These are phyloP conservation scores for Patella depressa DNA, from an alignment of 2,888 invertebrate species.

Conservation along the genomic window DNA sequence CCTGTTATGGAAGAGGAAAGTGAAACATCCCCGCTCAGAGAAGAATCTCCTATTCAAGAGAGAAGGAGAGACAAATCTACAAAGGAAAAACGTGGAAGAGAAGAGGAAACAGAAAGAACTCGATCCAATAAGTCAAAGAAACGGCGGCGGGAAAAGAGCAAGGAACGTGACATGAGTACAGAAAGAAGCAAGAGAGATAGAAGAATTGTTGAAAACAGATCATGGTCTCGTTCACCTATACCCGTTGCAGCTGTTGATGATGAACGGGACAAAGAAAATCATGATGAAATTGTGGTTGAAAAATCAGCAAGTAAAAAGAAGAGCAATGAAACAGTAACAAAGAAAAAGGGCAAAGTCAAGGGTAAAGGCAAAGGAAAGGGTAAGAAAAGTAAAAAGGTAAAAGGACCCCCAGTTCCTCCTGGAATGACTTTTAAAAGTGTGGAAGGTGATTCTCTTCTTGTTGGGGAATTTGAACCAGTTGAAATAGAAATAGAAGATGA, in stretches of 20 bases:
- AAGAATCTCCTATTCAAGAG: slow-evolving; percentile 52
- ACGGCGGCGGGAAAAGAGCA: slow-evolving; percentile 33
- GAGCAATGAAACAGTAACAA: slow-evolving; percentile 25
- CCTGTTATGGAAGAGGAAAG: no score
- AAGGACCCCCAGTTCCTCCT: background rate
- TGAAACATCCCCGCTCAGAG: no score
- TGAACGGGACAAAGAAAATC: slow-evolving; percentile 17
- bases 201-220: slow-evolving; percentile 29
- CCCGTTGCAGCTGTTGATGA: slow-evolving; percentile 13
- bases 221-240: slow-evolving; percentile 22
- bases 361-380: slow-evolving; percentile 17
- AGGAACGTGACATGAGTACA: slow-evolving; percentile 36
- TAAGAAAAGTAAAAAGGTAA: slow-evolving; percentile 17
- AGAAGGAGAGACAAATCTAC: slow-evolving; percentile 38
- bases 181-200: slow-evolving; percentile 36
- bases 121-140: slow-evolving; percentile 33
- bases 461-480: background rate
- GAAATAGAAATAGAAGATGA: background rate
- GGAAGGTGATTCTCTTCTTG: background rate
- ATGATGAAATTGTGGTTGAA: slow-evolving; percentile 20
- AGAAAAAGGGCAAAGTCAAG: slow-evolving; percentile 24
- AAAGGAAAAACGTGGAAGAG: slow-evolving; percentile 38
- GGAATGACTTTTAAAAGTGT: background rate
- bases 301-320: slow-evolving; percentile 20
- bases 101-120: slow-evolving; percentile 31